A percentile compares a stretch with the other conserved stretches of the same genome.
Conservation (phyloP, 2,113 vertebrate species). For the Anguilla rostrata region DNA sequence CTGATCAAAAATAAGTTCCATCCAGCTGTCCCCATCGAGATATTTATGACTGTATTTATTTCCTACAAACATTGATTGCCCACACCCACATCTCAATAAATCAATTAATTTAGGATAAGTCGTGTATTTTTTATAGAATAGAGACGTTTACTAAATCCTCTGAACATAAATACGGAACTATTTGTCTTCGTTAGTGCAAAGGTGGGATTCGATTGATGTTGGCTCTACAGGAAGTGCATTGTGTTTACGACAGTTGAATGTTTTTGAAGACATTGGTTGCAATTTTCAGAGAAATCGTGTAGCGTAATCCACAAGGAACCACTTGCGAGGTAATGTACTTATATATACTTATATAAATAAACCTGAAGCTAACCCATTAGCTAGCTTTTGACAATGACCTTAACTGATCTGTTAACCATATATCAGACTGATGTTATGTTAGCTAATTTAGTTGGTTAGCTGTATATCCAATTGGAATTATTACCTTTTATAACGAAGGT, state of each 20-base stretch:
- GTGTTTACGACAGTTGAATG: background rate
- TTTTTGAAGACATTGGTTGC: background rate
- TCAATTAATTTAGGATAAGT: background rate
- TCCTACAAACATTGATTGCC: background rate
- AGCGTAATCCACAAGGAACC: background rate
- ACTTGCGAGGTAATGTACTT: no score
- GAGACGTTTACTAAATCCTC: background rate
- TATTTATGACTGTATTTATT: background rate
- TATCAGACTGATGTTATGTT: no score
- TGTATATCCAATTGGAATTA: background rate
- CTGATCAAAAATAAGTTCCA: background rate
- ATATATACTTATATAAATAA: no score
- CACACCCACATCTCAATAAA: background rate
- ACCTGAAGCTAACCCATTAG: no score
- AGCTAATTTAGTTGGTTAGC: no score
- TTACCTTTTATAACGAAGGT: background rate
- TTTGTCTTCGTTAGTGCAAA: background rate
- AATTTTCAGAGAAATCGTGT: background rate
- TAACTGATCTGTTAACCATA: no score
- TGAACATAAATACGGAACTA: background rate
- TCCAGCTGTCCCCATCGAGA: background rate
- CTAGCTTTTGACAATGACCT: no score
- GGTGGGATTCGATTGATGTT: background rate
- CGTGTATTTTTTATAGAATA: background rate
- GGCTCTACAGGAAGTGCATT: background rate